Conservation (phyloP, 2,888 invertebrate species). For the Drosophila paranaensis region DNA sequence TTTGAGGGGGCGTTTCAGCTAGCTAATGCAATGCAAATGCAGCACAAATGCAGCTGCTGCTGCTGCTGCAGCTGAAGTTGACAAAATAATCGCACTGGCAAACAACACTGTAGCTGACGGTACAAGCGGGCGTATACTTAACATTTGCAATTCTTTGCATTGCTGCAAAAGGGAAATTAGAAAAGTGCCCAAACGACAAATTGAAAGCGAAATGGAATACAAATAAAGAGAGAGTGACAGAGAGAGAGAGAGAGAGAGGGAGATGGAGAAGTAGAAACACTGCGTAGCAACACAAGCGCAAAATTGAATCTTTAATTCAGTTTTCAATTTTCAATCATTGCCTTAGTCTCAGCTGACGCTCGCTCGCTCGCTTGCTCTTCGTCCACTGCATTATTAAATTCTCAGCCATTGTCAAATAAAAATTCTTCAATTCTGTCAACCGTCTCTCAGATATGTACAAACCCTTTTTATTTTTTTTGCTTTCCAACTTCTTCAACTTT, state of each 20-base stretch:
- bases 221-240: slow-evolving; percentile 45
- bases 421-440: slow-evolving; percentile 36
- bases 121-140: slow-evolving; percentile 64
- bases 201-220: slow-evolving; percentile 72
- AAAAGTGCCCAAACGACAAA: slow-evolving; percentile 51
- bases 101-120: slow-evolving; percentile 38
- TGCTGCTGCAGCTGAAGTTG: slow-evolving; percentile 30
- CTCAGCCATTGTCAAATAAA: slow-evolving; percentile 45
- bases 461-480: slow-evolving; percentile 18
- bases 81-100: slow-evolving; percentile 57
- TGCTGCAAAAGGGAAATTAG: slow-evolving; percentile 62
- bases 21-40: slow-evolving; percentile 63
- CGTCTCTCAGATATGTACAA: slow-evolving; percentile 35
- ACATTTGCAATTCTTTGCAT: slow-evolving; percentile 77
- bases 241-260: background rate
- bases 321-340: slow-evolving; percentile 22
- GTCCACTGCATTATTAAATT: slow-evolving; percentile 43
- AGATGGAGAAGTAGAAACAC: background rate
- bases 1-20: slow-evolving; percentile 26
- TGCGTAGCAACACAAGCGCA: slow-evolving; percentile 15
- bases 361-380: background rate
- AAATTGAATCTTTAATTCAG: slow-evolving; percentile 20
- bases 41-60: slow-evolving; percentile 17
- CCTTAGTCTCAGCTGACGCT: slow-evolving; percentile 2
- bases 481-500: background rate